Base-by-base conservation (phyloP, 2,888 invertebrate genomes). In the Lampropteryx suffumata region DNA sequence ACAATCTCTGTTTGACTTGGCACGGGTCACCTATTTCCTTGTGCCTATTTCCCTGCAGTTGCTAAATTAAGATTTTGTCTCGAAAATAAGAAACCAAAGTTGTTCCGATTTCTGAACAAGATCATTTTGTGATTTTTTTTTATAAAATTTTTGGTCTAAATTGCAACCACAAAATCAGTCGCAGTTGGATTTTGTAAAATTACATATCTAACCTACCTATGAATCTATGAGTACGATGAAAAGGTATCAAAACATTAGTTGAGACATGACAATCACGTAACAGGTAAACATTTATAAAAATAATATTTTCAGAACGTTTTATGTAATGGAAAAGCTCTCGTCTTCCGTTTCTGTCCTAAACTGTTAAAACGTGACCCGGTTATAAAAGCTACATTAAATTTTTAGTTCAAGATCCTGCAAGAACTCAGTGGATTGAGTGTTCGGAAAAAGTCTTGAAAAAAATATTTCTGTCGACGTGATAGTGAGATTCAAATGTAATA, bases 371-470 rank as follows among this genome's bases (percentile, higher is more conserved):
- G 27, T 27, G 28, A 42, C 35, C 44, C 4, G 35, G 29, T 41
- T 43, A 24, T 12, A n/a, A 39, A 50, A 42, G 36, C 7, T 40
- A 37, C 37, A 48, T 51, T 43, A 33, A 44, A 50, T 47, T 47
- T 55, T 47, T 49, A 46, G 36, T 21, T 43, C 43, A 37, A 53
- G 43, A 49, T 46, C 28, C 11, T 36, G 32, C 33, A 44, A 24
- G 39, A 42, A 34, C 49, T 35, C 39, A 17, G 17, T 10, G 27
- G 8, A 34, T 35, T 8, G 50, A 51, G 39, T 45, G 37, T 33
- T 33, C 26, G n/a, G 17, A 36, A 45, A 55, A 49, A 39, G 14
- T 33, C 41, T 5, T 7, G 21, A 41, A 21, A 53, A 42, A 33
- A 11, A 21, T n/a, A 32, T 49, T 48, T 30, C 10, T 9, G 36